Base-by-base conservation (phyloP, 1,140 invertebrate genomes). In the Diploscapter pachys region DNA sequence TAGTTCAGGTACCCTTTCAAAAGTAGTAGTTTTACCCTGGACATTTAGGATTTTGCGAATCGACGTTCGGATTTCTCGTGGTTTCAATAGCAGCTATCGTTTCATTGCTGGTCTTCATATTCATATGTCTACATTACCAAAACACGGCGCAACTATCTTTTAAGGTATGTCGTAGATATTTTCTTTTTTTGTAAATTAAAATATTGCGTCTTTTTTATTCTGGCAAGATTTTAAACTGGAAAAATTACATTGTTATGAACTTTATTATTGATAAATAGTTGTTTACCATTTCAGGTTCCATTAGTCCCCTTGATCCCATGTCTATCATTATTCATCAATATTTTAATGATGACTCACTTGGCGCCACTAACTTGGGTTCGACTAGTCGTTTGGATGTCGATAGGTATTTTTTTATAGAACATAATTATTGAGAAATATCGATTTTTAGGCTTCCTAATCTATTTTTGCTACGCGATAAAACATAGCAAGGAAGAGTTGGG, bases 381-480 rank as follows among this genome's bases (percentile, higher is more conserved):
- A 81, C 93, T 94, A 85, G 88, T 87, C 31, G 88, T 93, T 54
- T 95, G 93, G 93, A 89, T 98, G 92, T 89, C 89, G 5, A 69
- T 89, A 5, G 88, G 85, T 88, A 80, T 31, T 31, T 31, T 31
- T 31, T 31, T 31, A 63, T 11, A 71, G 9, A 72, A 50, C 13
- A 9, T n/a, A n/a, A 68, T 74, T 59, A 52, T 56, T 48, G 31
- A 48, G 8, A 61, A 66, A 3, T 67, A 50, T 54, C 13, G 31
- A 31, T n/a, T 50, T 66, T 71, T 64, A 82, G 72, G 76, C 49
- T 49, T 83, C 13, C 9, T 61, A n/a, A 84, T 82, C 9, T 82
- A 84, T 71, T 94, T 95, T 87, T 91, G 92, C 80, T 95, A 95
- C 83, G 93, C 93, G 6, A 93, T 95, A 67, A 92, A 92, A 85